Base-by-base conservation (phyloP, 2,797 vertebrate genomes). In the Muscicapa comitata region DNA sequence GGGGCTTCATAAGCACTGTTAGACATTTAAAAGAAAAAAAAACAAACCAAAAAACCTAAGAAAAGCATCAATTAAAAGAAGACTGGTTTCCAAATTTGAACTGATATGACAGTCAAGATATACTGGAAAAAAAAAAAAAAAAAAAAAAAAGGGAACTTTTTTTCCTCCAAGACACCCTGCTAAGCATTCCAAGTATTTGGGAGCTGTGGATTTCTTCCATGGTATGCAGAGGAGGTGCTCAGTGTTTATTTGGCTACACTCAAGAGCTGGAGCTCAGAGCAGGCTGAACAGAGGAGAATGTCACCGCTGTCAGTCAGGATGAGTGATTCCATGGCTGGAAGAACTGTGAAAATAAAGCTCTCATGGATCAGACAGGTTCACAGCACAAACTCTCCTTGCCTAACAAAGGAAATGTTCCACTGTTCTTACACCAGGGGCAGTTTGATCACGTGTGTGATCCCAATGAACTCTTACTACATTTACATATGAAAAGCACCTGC, bases 121-220 rank as follows among this genome's bases (percentile, higher is more conserved):
- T 11, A 51, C 33, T 18, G 19, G 71, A 73, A 19, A 24, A 80
- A 29, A 50, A 5, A 35, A 9, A 37, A 16, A 17, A 38, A 38
- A 13, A 38, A 38, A 38, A 13, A 35, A 35, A 35, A 35, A 13
- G 10, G 9, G 1, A 47, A 47, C 4, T 7, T 47, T 20, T 17
- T 28, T 7, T 0, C 2, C 10, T 31, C 6, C 4, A 29, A 57
- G 35, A 38, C 2, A 20, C 2, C 9, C 17, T 21, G 24, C 59
- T 58, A 68, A 83, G 72, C 20, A 31, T 31, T 58, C n/a, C 5
- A n/a, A 43, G 9, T 6, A 19, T 31, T 17, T 21, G 51, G 48
- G 47, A 90, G 48, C 47, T 2, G 15, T 4, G 53, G 33, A 23
- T 71, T 59, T 67, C n/a, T 29, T 17, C 53, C 7, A 7, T 8